Base-by-base conservation (phyloP, 2,113 vertebrate genomes). In the Alethe castanea region DNA sequence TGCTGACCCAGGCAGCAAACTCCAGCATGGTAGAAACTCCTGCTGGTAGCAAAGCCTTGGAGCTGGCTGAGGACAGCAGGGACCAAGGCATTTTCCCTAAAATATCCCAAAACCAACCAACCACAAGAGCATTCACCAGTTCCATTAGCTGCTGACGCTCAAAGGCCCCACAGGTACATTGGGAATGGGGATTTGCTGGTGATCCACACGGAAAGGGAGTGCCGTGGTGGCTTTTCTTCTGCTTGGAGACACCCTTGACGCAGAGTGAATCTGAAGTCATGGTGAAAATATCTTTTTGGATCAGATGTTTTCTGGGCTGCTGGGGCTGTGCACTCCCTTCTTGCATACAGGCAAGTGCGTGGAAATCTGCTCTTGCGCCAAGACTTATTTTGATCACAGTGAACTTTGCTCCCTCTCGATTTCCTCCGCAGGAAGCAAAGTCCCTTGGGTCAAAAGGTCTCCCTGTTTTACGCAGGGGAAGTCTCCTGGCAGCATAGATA, bases 191-290 rank as follows among this genome's bases (percentile, higher is more conserved):
- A 19, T 78, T 45, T 11, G 0, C 29, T 31, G 6, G 33, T 23
- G 38, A 54, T 33, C 40, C 4, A 2, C 25, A 14, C 6, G 0
- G 0, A 59, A 28, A 3, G 23, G 20, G 1, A 0, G 36, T 9
- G 15, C 42, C 1, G 0, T 12, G 19, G 26, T 4, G 12, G 19
- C 19, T 81, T 66, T 53, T 31, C 25, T 65, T 65, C 77, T 78
- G 44, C 77, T 25, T 19, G 33, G 77, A 66, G 29, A 42, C 28
- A 81, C 22, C 35, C 23, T 42, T 13, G 22, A 61, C 69, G 45
- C 19, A 35, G 19, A 48, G 14, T 6, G n/a, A 79, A 42, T 23
- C 47, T 44, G 57, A 50, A 71, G 23, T 9, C 2, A 0, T 1
- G 11, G 23, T 56, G 70, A 35, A 92, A 92, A 81, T 9, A 14